Conservation (phyloP, 2,797 vertebrate species). For the Ptychadena robeensis region DNA sequence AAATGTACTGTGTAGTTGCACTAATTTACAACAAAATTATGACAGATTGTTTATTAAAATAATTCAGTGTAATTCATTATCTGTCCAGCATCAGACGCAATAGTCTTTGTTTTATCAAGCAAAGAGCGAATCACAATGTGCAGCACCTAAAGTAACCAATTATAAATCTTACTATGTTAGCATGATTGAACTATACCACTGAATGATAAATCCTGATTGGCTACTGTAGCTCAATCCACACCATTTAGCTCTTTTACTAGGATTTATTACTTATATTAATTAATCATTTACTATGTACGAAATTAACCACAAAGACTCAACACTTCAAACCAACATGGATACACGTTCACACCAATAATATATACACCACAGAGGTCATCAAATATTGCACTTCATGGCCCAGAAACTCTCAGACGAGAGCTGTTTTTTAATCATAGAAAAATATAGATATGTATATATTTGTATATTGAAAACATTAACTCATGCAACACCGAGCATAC, state of each 20-base stretch:
- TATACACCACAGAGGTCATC: constrained; percentile 9
- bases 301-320: neutral
- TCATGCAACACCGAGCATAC: constrained; percentile 1
- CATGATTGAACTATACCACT: neutral
- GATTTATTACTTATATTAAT: neutral
- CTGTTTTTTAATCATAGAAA: constrained; percentile 1
- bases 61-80: neutral
- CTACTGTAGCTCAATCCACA: neutral
- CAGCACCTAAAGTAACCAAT: neutral
- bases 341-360: neutral
- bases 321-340: neutral
- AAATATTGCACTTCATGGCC: constrained; percentile 12
- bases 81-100: neutral
- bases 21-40: neutral
- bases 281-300: neutral
- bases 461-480: constrained; percentile 10
- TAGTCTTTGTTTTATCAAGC: neutral
- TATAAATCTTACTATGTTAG: neutral
- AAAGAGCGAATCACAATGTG: neutral
- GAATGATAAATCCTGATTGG: neutral
- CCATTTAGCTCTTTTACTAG: neutral
- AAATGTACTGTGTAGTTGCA: neutral
- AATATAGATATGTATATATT: neutral
- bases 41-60: neutral
- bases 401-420: neutral